Conservation (phyloP, 2,113 vertebrate genomes). For the Pelusios castaneus region DNA sequence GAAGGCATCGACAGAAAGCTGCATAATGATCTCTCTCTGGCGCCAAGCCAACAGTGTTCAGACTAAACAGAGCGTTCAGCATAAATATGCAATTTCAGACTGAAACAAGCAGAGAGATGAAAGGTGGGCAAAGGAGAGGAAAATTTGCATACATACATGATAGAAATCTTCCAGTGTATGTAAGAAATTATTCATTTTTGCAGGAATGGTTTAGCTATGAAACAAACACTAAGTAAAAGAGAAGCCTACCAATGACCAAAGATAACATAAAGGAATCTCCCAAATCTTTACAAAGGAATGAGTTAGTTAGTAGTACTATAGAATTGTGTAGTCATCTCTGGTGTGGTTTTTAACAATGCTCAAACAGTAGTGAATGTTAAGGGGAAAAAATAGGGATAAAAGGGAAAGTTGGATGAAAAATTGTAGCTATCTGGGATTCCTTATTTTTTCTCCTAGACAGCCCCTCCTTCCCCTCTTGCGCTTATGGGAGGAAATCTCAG, state of each 20-base stretch:
- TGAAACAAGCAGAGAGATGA: not conserved
- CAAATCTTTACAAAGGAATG: not conserved
- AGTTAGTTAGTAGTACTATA: not conserved
- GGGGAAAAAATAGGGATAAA: not conserved
- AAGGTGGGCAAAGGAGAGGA: not conserved
- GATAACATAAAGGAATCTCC: not conserved
- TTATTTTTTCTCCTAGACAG: not conserved
- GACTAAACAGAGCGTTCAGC: slow-evolving; percentile 11
- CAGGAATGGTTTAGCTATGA: not conserved
- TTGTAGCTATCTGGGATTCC: not conserved
- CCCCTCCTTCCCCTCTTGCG: not conserved
- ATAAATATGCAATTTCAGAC: not conserved
- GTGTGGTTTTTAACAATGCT: not conserved
- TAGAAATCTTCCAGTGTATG: not conserved
- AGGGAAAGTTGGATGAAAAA: not conserved
- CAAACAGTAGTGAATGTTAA: not conserved
- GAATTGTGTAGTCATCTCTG: not conserved
- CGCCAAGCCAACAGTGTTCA: not conserved
- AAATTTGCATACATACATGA: not conserved
- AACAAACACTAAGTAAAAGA: not conserved
- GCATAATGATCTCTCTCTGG: slow-evolving; percentile 21
- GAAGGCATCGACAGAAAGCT: slow-evolving; percentile 5
- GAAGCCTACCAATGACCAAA: not conserved
- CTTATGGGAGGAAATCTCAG: not conserved
- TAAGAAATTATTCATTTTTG: not conserved